Base-by-base conservation (phyloP, 2,113 vertebrate species). In the Diadophis punctatus region DNA sequence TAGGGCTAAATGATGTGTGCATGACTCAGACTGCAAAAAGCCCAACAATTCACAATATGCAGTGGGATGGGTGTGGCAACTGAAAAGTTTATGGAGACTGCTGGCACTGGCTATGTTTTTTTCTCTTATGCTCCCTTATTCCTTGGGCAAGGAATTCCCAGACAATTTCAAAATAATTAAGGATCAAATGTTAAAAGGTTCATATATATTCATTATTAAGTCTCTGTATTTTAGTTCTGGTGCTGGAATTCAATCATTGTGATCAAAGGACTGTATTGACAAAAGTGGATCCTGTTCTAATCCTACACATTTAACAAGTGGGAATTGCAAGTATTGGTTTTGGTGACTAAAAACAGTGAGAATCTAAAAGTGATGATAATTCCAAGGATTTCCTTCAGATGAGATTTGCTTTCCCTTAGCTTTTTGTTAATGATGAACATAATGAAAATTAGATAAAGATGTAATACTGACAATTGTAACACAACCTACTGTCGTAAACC, bases 1-100 rank as follows among this genome's bases (percentile, higher is more conserved):
- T 96, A 97, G 95, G 97, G 97, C 96, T 97, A 95, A 97, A 97
- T 97, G 97, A 97, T 97, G 97, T 96, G 97, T 96, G 96, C 94
- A 95, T 97, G 97, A 98, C 96, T 98, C 97, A 97, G 96, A 95
- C 93, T 96, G 85, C 92, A 93, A 91, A 95, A 95, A 96, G 92
- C 91, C 34, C 90, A 93, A 94, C 96, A 93, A 93, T 95, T 95
- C 88, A 12, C 30, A 96, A 94, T 74, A 53, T 88, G 93, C 96
- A 96, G 96, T 96, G 94, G 94, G 95, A 56, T 92, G 91, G 93
- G 39, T 22, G 43, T 80, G 49, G 74, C 34, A 88, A 49, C 94
- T 94, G 94, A 96, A 96, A 96, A 94, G 90, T 94, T 94, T 96
- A 90, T 93, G 94, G 95, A 0, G 93, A 92, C 94, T 94, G 94